Base-by-base conservation (phyloP, 2,888 invertebrate genomes). In the Lamproptera curius region DNA sequence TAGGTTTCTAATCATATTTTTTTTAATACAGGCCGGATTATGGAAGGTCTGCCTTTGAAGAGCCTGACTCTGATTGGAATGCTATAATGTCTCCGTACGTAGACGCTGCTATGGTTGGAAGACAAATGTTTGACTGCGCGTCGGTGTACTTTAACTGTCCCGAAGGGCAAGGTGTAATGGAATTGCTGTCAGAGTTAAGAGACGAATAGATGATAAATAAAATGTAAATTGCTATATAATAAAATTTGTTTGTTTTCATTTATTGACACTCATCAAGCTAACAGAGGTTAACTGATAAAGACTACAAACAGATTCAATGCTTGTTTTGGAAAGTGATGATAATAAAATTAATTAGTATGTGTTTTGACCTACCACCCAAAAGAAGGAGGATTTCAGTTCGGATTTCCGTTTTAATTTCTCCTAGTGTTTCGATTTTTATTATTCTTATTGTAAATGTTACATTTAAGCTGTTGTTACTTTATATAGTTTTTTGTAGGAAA, bases 61-160 rank as follows among this genome's bases (percentile, higher is more conserved):
- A 90, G 56, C 67, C 68, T 10, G 75, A 81, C 15, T 55, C 59
- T 5, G 70, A 72, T 0, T 72, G 71, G 67, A 63, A 67, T 36
- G 71, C 73, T 1, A 48, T 61, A 2, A 75, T 86, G 70, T 61
- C 73, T 0, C 66, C 69, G 10, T 94, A 93, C 67, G 70, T 78
- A 14, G 90, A 91, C 51, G 94, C 94, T 0, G 89, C 91, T 10
- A 75, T 75, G 26, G 91, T 91, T 28, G 94, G 94, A 0, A 76
- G 89, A 53, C 90, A 87, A 63, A 91, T 91, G 72, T 90, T 90
- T 47, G 88, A 92, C 72, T 94, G 94, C 62, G 67, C 85, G 10
- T 80, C 77, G 20, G 73, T 91, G n/a, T 94, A 91, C 69, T 70
- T 78, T n/a, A 76, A 75, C 1, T 94, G 94, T 62, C 90, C 90